Evolutionary conservation across 35 echinoderm and acorn worm genomes (phyloP), one percentile per base, ranked within the genome.

Genomic region (Chiridota heheva): DNA sequence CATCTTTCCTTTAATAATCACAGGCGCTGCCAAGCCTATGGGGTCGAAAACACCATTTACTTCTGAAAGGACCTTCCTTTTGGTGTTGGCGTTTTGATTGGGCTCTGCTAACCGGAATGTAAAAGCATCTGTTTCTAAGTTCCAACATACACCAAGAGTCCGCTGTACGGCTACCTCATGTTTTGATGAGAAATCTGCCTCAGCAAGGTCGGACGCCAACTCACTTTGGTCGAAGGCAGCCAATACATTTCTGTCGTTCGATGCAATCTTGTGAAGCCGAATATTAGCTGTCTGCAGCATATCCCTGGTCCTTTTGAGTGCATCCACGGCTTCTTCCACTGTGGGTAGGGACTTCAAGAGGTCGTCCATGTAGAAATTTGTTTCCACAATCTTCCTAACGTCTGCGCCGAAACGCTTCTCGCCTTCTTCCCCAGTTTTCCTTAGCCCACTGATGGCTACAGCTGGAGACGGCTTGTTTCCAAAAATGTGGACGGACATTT

Each of bases 281-380:
- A 76, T 86, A 36, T 78, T 86, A 33, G 84, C 72, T 18, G 84
- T 86, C 0, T 12, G 18, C 72, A 86, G 84, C 13, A 86, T 38
- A 67, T 86, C 72, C 39, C 60, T 78, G 2, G 49, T 73, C 55
- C 80, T 47, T 69, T 83, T 68, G 42, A 83, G 45, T 13, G 70
- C 42, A 57, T 83, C 47, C 43, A 83, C 80, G 1, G 81, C 46
- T 37, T 84, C 81, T 15, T 84, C 65, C 43, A 58, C 81, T 25
- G 81, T 84, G 18, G 81, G 81, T 15, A 59, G 33, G 34, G 46
- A 71, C 53, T 71, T 72, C 17, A 84, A 30, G 6, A 71, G 6
- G 40, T 84, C 65, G 41, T 84, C 81, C 81, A 84, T 72, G 67
- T 55, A 84, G 66, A 84, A 84, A 31, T 84, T 84, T 30, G 22